Evolutionary conservation across 1,140 invertebrate species (phyloP).

Genomic region (Wasmannia auropunctata): DNA sequence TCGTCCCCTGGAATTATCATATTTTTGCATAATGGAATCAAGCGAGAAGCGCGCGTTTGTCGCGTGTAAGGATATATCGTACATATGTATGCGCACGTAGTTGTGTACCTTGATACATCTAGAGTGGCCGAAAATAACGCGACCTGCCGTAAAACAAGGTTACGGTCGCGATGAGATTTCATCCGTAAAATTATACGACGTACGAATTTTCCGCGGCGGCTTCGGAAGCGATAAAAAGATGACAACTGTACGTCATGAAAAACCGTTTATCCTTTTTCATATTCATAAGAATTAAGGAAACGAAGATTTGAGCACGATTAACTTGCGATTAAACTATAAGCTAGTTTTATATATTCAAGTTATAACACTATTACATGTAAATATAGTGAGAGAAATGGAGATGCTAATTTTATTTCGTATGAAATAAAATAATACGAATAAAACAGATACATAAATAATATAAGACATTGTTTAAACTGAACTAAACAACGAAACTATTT

Average conservation of each 20-base stretch:
- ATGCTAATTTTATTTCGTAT: too few species aligned
- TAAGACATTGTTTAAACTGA: not conserved
- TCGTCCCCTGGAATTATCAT: conserved; percentile 75
- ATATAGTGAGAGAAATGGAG: not conserved
- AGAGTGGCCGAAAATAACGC: conserved; percentile 58
- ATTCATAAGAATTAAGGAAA: not conserved
- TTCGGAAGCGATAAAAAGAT: conserved; percentile 7
- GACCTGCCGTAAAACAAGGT: conserved; percentile 55
- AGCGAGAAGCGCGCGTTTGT: conserved; percentile 55
- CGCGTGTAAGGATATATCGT: not conserved
- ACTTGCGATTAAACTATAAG: not conserved
- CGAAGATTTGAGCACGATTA: not conserved
- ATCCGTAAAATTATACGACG: conserved; percentile 52
- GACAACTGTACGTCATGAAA: not conserved
- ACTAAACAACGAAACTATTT: not conserved
- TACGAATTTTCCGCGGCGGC: conserved; percentile 21
- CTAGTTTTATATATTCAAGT: not conserved
- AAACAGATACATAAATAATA: not conserved
- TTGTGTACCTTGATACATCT: conserved; percentile 19
- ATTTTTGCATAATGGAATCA: conserved; percentile 81
- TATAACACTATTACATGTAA: not conserved
- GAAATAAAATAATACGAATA: not conserved
- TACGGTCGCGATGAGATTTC: conserved; percentile 38
- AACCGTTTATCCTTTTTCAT: not conserved
- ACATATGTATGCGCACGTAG: not conserved